Evolutionary conservation across 2,797 vertebrate species (phyloP), one percentile per base, ranked within the genome.

Genomic region (Kryptolebias ocellatus): DNA sequence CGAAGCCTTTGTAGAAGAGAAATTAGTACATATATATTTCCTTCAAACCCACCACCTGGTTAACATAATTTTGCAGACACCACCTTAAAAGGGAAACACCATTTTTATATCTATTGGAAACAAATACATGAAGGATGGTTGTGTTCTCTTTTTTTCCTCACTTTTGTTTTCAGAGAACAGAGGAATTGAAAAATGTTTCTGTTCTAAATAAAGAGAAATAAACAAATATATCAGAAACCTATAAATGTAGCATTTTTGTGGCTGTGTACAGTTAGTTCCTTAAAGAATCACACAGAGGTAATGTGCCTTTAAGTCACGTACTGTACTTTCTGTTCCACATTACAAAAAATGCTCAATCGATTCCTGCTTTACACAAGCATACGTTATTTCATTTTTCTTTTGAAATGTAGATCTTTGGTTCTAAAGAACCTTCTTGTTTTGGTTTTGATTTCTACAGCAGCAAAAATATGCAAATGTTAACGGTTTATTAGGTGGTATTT

Each of bases 61-160:
- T 37, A 42, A 64, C 31, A 18, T 66, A 9, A 57, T 37, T 65
- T 20, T 42, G 61, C 12, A 72, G 50, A 77, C 20, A 55, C 50
- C 67, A 45, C 20, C 3, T 28, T 53, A 60, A 56, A 78, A 83
- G 67, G 62, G 65, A 79, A 86, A 89, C 81, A 79, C 47, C 79
- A 76, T 76, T 60, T 4, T 62, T 31, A 65, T 42, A 10, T 1
- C 39, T 44, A 8, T 17, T 61, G 4, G 0, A 37, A 37, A 15
- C 9, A 17, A 42, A 42, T 3, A 42, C 2, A 27, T 58, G 27
- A 39, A 39, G 20, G n/a, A 18, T 29, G 10, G 5, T 42, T 47
- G 44, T 47, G 8, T 15, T n/a, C 6, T 16, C 17, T 29, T 60
- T 68, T 24, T 24, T 24, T 24, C 20, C 20, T 24, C 20, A 24